Evolutionary conservation across 2,113 vertebrate genomes (phyloP).

Genomic region (Ailuropoda melanoleuca): DNA sequence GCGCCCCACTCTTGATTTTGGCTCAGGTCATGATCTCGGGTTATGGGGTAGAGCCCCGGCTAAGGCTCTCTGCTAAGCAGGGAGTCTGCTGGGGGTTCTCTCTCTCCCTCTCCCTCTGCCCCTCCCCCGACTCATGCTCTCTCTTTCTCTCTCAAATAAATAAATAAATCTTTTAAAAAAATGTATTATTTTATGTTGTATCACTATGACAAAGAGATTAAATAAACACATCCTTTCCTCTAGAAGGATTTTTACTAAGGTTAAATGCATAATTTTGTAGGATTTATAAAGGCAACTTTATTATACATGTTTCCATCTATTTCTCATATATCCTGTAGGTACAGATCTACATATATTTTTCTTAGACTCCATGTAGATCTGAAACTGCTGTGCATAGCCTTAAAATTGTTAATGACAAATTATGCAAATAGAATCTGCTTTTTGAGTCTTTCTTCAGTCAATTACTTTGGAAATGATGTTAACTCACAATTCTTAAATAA

Average conservation of each 20-base stretch:
- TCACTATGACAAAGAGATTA: not conserved
- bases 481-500: not conserved
- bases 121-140: not conserved
- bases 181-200: not conserved
- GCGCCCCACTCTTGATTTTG: not conserved
- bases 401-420: not conserved
- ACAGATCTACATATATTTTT: not conserved
- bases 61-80: not conserved
- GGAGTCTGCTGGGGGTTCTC: not conserved
- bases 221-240: not conserved
- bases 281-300: not conserved
- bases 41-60: fast-evolving
- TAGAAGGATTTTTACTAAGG: not conserved
- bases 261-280: not conserved
- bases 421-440: not conserved
- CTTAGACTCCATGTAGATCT: not conserved
- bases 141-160: not conserved
- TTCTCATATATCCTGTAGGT: not conserved
- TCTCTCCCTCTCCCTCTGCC: not conserved
- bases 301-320: not conserved
- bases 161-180: not conserved
- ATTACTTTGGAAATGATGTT: not conserved
- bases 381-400: not conserved
- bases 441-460: not conserved
- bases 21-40: not conserved